Evolutionary conservation across 2,113 vertebrate genomes (phyloP).

Genomic region (Lagenorhynchus albirostris): DNA sequence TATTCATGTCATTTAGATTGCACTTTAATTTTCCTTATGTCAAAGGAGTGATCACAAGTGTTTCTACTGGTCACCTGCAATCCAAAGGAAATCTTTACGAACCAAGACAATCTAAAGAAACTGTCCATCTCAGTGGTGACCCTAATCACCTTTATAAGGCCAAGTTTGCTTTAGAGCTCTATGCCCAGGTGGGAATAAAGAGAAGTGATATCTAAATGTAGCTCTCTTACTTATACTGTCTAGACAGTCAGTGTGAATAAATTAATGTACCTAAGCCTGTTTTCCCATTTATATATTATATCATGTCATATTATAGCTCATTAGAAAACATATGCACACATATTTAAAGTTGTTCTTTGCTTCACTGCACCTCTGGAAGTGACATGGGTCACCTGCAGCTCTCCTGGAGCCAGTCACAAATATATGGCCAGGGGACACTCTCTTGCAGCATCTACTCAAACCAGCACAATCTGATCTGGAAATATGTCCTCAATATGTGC

Average conservation of each 20-base stretch:
- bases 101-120: not conserved
- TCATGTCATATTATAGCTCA: not conserved
- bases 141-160: not conserved
- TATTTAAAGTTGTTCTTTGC: not conserved
- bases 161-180: not conserved
- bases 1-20: not conserved
- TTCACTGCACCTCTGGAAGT: not conserved
- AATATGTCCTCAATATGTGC: not conserved
- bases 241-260: not conserved
- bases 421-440: not conserved
- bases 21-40: slow-evolving; percentile 4
- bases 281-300: not conserved
- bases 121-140: not conserved
- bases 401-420: not conserved
- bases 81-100: slow-evolving; percentile 3
- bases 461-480: not conserved
- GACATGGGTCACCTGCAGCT: not conserved
- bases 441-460: not conserved
- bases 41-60: not conserved
- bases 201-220: not conserved
- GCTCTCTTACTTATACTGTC: not conserved
- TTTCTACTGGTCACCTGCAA: not conserved
- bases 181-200: not conserved
- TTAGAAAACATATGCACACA: not conserved
- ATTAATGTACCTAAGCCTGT: not conserved